Evolutionary conservation across 2,888 invertebrate genomes (phyloP), one percentile per base, ranked within the genome.

Genomic region (Fissipunctia ypsillon): DNA sequence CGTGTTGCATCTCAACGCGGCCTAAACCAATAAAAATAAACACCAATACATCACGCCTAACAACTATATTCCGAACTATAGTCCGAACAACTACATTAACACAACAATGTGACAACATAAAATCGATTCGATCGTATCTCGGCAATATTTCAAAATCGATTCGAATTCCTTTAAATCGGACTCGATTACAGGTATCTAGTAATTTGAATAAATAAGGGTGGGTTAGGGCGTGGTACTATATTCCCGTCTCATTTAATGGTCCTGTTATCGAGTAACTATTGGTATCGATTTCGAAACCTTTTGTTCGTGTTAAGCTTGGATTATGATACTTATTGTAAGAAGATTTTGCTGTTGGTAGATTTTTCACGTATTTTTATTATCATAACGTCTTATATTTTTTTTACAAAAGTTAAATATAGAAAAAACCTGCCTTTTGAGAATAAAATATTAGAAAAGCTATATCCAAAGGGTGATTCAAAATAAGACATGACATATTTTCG

Each of bases 181-280:
- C 69, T 82, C 85, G 87, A 88, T 90, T 89, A 87, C 87, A 85
- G 90, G 89, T 87, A n/a, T n/a, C n/a, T n/a, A 84, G 90, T 91
- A 88, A 90, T 92, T 91, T 90, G 90, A 91, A 90, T 91, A 91
- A 92, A 90, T 90, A 90, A 90, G 90, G 91, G 90, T 86, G 87
- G 88, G 80, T 78, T 78, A 80, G 83, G 80, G 78, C 71, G 76
- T 70, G 84, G 77, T 84, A 87, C 87, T 93, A 93, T 91, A 93
- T 93, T 87, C 77, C 82, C 80, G 91, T 90, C 91, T 78, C 67
- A 84, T 90, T 90, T 93, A 93, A 93, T 91, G 88, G 91, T 73
- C 80, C 88, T 89, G 90, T 91, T 91, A 89, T 89, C 86, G 75
- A 41, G 5, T 56, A 59, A 70, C 68, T 71, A 66, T 54, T 61